These are phyloP conservation scores for Astropecten irregularis DNA, from an alignment of 53 echinoderm and acorn worm genomes.

Conservation along the genomic window DNA sequence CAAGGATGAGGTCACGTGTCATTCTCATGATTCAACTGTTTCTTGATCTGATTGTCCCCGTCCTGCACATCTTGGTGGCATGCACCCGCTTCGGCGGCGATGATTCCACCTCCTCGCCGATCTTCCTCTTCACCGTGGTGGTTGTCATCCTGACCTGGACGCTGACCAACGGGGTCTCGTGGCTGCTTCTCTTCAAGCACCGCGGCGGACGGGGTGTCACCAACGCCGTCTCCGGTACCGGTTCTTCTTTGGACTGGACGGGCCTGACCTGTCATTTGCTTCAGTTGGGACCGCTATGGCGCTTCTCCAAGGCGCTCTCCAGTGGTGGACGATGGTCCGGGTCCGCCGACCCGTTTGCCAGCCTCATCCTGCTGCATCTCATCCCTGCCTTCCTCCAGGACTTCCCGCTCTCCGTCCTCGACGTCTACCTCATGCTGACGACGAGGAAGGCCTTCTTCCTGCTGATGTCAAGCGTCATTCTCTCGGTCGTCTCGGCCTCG, in stretches of 20 bases:
- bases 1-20: background rate
- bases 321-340: background rate
- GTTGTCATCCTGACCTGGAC: conserved; percentile 15
- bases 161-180: conserved; percentile 30
- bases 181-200: conserved; percentile 16
- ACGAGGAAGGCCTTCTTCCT: background rate
- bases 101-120: background rate
- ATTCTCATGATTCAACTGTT: conserved; percentile 17
- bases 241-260: conserved; percentile 3
- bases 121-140: conserved; percentile 4
- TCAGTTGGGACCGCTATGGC: conserved; percentile 26
- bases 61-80: conserved; percentile 20
- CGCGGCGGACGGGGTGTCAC: background rate
- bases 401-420: conserved; percentile 25
- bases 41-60: conserved; percentile 16
- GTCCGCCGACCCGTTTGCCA: background rate
- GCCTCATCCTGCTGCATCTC: conserved; percentile 28
- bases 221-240: background rate
- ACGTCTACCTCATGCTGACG: conserved; percentile 24
- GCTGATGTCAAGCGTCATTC: background rate
- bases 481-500: conserved; percentile 9
- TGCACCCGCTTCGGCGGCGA: conserved; percentile 18
- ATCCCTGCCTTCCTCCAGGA: conserved; percentile 28
- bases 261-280: conserved; percentile 21
- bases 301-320: conserved; percentile 21